These are phyloP conservation scores for Hippolais icterina DNA, from an alignment of 2,113 vertebrate species.

Conservation along the genomic window DNA sequence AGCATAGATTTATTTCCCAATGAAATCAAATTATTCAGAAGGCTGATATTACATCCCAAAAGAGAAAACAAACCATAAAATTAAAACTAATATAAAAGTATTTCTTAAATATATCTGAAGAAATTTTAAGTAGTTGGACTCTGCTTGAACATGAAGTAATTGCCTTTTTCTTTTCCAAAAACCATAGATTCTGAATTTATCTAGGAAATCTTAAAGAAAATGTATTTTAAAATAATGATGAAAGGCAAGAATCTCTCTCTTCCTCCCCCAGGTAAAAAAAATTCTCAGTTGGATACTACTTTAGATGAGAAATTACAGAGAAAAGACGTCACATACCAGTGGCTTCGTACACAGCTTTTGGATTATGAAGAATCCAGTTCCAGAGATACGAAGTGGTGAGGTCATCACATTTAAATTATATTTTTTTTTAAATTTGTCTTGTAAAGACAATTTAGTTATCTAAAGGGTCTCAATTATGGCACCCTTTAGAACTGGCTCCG, in stretches of 20 bases:
- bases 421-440: slow-evolving; percentile 51
- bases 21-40: neutral
- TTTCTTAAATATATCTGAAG: neutral
- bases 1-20: neutral
- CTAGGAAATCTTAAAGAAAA: neutral
- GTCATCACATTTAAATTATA: slow-evolving; percentile 67
- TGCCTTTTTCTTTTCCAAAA: neutral
- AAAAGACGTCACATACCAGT: slow-evolving; percentile 72
- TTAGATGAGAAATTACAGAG: slow-evolving; percentile 61
- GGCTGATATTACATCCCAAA: neutral
- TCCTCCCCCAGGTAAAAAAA: slow-evolving; percentile 68
- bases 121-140: neutral
- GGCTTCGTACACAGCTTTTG: slow-evolving; percentile 75
- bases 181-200: neutral
- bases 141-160: neutral
- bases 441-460: neutral
- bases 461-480: neutral
- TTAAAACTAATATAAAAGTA: neutral
- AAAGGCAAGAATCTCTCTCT: slow-evolving; percentile 36
- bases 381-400: slow-evolving; percentile 78
- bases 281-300: neutral
- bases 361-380: slow-evolving; percentile 63
- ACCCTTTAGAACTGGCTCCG: neutral
- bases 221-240: neutral
- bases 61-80: neutral